Evolutionary conservation across 2,113 vertebrate species (phyloP), one percentile per base, ranked within the genome.

Genomic region (Nothobranchius kuhntae): DNA sequence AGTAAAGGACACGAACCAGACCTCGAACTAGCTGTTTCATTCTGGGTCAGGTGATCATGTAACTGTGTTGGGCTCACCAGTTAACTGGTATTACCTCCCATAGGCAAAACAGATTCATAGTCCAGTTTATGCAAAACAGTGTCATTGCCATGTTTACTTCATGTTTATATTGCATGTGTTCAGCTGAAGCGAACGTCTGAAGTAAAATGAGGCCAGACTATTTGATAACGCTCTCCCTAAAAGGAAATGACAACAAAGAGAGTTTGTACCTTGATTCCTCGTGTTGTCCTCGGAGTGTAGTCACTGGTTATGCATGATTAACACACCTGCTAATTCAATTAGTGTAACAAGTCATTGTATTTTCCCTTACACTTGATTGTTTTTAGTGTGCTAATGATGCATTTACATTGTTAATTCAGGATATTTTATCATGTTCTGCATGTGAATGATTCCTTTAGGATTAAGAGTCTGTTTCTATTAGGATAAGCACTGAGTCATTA

Each of bases 271-370:
- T 78, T 62, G 78, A 76, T 84, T 77, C 60, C 75, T 82, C 73
- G 71, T 78, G 60, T 57, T 81, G 81, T 89, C 84, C 82, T 89
- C 60, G 54, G 79, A 87, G 86, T 79, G 80, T 62, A 56, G 48
- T 86, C 75, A 77, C 77, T 80, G 80, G 87, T 81, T 90, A 89
- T 86, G 83, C 89, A 89, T 90, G 89, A 90, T 90, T 91, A 91
- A 86, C 83, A 89, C 71, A 69, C 77, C 82, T 82, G 85, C 82
- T 89, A 84, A 83, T 91, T 89, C 86, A 90, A 88, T 91, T 90
- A 91, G 81, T 75, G 75, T 89, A 87, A 85, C 82, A 77, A 81
- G 76, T 84, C 75, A 46, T 53, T 69, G 50, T 72, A 71, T 71
- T 84, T 76, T 87, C 73, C 14, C 72, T 82, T 80, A 88, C 80